Evolutionary conservation across 2,888 invertebrate genomes (phyloP), one percentile per base, ranked within the genome.

Genomic region (Nebria brevicollis): DNA sequence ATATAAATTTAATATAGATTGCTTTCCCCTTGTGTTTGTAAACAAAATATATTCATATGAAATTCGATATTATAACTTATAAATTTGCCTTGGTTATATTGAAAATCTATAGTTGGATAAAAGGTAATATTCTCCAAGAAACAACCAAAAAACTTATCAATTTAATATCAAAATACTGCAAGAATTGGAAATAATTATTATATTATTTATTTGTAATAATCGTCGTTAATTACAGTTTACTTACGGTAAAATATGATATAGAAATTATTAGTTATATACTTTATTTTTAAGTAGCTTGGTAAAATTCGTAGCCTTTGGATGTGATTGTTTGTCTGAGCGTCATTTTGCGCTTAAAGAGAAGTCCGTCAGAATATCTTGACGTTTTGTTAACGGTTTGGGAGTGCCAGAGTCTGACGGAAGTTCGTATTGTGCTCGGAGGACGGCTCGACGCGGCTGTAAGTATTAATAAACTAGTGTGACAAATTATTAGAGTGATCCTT

Each of bases 401-500:
- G 72, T 43, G 72, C 41, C 65, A 78, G 54, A 78, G 73, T 78
- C 74, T 73, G 74, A 74, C 77, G 68, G 68, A 68, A 26, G 68
- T 68, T 68, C 20, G 68, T 65, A 78, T 78, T 78, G 78, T 78
- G 66, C 74, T 54, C 54, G 78, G 66, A 66, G 66, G 34, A 72
- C 74, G 66, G 54, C 54, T 3, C 78, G 74, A 74, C 65, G 72
- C 72, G 34, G 65, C 74, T 66, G 78, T 78, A 74, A 78, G 78
- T 78, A 74, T 74, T 78, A 74, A 78, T 78, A 78, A 78, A 78
- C 78, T 74, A 78, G 78, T 74, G 78, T 78, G 78, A 78, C 78
- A 78, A 78, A 78, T 78, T 78, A 78, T 78, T 78, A 78, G 78
- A 78, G 78, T 66, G 78, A 78, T 78, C 74, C 78, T 78, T 78